phyloP scores from a whole-genome alignment of 2,797 vertebrate genomes.

The Spheniscus humboldti region DNA sequence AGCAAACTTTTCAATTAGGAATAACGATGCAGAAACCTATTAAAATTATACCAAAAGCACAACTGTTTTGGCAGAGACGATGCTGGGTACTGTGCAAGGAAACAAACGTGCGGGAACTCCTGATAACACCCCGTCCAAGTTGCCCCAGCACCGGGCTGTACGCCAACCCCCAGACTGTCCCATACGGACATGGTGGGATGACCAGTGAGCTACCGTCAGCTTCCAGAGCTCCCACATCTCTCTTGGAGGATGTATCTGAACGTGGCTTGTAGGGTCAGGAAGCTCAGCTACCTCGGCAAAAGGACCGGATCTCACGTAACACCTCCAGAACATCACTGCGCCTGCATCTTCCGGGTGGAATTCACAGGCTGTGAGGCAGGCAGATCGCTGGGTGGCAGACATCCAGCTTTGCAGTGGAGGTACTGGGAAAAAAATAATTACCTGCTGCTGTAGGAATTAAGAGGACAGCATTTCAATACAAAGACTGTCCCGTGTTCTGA shows the following conservation, averaged over 20 bases:
- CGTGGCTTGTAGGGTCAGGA: rapidly evolving
- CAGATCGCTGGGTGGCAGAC: background rate
- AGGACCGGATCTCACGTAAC: background rate
- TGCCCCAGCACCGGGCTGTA: rapidly evolving
- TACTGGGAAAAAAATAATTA: background rate
- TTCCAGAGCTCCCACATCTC: background rate
- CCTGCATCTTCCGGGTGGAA: background rate
- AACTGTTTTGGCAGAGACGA: background rate
- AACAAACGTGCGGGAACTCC: rapidly evolving
- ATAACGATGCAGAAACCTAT: background rate
- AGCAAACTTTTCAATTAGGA: background rate
- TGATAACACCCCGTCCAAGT: rapidly evolving
- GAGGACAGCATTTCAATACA: background rate
- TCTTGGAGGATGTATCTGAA: rapidly evolving
- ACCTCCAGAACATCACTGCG: background rate
- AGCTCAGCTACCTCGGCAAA: background rate
- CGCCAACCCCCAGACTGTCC: background rate
- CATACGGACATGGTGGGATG: rapidly evolving
- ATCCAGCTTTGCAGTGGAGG: background rate
- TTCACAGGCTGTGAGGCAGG: background rate
- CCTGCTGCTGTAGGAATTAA: background rate
- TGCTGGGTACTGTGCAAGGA: background rate
- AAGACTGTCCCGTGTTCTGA: rapidly evolving
- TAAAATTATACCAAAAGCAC: background rate
- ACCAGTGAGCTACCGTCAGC: rapidly evolving